Conservation (phyloP, 2,888 invertebrate genomes). For the Unio delphinus region DNA sequence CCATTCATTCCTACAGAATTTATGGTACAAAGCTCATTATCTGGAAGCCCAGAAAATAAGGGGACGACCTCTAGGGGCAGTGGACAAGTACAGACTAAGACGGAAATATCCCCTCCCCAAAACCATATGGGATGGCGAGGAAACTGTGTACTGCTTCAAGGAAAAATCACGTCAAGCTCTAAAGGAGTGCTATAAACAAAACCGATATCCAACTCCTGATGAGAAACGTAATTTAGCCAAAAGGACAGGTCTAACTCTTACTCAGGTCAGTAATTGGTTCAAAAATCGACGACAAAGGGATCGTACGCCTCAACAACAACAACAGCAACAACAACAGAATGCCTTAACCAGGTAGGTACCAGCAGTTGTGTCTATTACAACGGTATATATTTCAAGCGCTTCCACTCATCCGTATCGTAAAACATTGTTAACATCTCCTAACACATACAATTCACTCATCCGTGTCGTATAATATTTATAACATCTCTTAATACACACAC, state of each 20-base stretch:
- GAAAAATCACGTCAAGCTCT: slow-evolving; percentile 94
- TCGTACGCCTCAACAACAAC: slow-evolving; percentile 65
- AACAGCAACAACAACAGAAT: not conserved
- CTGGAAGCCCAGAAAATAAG: slow-evolving; percentile 72
- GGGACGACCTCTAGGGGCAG: slow-evolving; percentile 92
- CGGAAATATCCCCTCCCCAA: slow-evolving; percentile 96
- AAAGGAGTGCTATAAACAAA: slow-evolving; percentile 86
- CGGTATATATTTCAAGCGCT: no score
- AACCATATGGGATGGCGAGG: slow-evolving; percentile 99
- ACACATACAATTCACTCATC: no score
- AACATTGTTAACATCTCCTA: no score
- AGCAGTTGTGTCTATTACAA: no score
- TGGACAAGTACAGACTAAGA: slow-evolving; percentile 77
- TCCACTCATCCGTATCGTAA: no score
- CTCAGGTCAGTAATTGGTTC: slow-evolving; percentile 86
- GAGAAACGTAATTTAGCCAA: slow-evolving; percentile 92
- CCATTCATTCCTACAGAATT: slow-evolving; percentile 88
- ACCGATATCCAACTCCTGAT: slow-evolving; percentile 88
- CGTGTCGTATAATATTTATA: no score
- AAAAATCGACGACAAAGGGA: slow-evolving; percentile 72
- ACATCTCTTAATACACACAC: no score
- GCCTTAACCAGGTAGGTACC: no score
- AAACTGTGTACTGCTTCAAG: slow-evolving; percentile 98
- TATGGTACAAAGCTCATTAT: slow-evolving; percentile 98
- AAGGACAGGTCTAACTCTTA: slow-evolving; percentile 91